Percentiles rank a stretch among this genome's conserved stretches.
Conservation (phyloP, 2,888 invertebrate genomes). For the Cantharis rustica region DNA sequence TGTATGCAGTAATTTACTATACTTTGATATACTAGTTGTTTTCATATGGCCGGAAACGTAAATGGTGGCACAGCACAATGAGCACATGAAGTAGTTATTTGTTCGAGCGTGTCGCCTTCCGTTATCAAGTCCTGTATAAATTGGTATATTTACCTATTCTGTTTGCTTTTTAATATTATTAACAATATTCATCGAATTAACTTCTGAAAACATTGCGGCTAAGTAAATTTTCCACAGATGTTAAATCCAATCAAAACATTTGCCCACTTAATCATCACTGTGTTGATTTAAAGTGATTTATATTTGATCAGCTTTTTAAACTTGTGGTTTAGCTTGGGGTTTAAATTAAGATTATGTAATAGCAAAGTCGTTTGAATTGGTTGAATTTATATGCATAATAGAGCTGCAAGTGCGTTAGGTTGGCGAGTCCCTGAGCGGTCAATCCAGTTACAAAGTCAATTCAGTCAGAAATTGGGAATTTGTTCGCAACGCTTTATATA, state of each 20-base stretch:
- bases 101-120: slow-evolving; percentile 37
- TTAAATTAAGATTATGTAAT: not conserved
- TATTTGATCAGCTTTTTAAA: not conserved
- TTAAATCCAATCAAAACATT: not conserved
- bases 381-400: not conserved
- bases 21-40: slow-evolving; percentile 20
- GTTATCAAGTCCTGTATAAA: slow-evolving; percentile 22
- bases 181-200: not conserved
- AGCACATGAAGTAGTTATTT: slow-evolving; percentile 35
- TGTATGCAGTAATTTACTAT: slow-evolving; percentile 16
- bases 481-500: not conserved
- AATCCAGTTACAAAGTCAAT: not conserved
- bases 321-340: not conserved
- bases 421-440: not conserved
- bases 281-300: not conserved
- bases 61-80: slow-evolving; percentile 25
- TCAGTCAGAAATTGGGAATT: not conserved
- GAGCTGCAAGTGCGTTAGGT: not conserved
- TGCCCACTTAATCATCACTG: not conserved
- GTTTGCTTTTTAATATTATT: not conserved
- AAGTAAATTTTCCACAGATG: not conserved
- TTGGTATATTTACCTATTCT: not conserved
- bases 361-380: not conserved
- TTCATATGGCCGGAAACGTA: slow-evolving; percentile 27
- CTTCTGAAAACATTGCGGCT: not conserved